phyloP scores from a whole-genome alignment of 2,113 vertebrate genomes.

The Menura novaehollandiae region DNA sequence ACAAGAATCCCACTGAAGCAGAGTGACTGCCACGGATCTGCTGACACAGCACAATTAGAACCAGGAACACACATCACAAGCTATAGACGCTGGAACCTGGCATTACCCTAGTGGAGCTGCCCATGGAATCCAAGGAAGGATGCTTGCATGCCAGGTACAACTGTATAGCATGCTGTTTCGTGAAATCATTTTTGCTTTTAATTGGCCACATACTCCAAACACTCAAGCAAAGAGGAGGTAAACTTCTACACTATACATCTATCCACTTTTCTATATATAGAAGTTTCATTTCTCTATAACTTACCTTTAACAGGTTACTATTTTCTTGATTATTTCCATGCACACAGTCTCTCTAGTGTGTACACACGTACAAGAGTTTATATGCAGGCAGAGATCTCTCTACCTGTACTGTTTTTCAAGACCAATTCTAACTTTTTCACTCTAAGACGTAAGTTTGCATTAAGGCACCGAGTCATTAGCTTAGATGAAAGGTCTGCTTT shows the following conservation, averaged over 20 bases:
- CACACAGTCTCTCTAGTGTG: neutral
- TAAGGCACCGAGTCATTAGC: neutral
- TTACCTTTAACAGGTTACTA: neutral
- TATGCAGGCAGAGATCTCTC: neutral
- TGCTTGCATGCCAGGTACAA: neutral
- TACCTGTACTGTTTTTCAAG: neutral
- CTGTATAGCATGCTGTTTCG: neutral
- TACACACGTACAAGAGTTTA: neutral
- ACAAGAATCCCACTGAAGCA: neutral
- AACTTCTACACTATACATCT: neutral
- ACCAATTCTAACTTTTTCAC: neutral
- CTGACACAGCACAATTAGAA: neutral
- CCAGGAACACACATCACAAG: neutral
- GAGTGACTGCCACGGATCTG: neutral
- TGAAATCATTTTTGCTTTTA: neutral
- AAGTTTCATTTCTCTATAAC: neutral
- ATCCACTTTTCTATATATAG: neutral
- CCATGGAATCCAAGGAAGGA: neutral
- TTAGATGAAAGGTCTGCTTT: neutral
- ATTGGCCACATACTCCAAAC: neutral
- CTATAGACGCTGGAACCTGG: neutral
- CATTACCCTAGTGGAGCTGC: neutral
- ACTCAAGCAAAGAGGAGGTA: neutral
- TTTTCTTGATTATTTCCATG: neutral
- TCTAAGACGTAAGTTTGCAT: neutral